Evolutionary conservation across 2,113 vertebrate species (phyloP).

Genomic region (Cromileptes altivelis): DNA sequence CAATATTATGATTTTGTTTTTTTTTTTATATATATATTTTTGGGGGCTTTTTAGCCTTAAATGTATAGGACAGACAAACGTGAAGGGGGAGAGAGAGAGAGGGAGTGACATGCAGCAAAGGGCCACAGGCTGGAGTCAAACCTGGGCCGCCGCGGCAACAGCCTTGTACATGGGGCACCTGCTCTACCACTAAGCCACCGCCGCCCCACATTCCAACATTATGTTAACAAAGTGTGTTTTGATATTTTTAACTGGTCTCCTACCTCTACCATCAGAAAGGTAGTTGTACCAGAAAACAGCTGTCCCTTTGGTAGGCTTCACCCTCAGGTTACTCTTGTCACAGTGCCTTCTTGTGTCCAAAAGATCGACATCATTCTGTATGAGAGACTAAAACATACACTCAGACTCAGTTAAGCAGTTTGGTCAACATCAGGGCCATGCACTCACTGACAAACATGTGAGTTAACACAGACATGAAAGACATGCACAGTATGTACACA

Average conservation of each 20-base stretch:
- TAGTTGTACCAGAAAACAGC: conserved; percentile 99
- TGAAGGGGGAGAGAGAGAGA: too few species aligned
- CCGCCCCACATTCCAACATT: background rate
- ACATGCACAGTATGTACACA: conserved; percentile 59
- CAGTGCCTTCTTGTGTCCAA: conserved; percentile 97
- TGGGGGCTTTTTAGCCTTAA: too few species aligned
- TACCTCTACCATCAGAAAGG: conserved; percentile 96
- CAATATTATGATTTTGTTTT: too few species aligned
- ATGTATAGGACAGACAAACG: too few species aligned
- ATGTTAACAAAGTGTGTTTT: background rate
- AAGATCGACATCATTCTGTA: conserved; percentile 95
- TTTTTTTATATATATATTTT: too few species aligned
- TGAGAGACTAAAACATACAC: conserved; percentile 89
- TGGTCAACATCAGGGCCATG: background rate
- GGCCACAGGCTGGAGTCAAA: too few species aligned
- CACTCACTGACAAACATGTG: conserved; percentile 54
- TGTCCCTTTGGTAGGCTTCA: conserved; percentile 94
- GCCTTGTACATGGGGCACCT: too few species aligned
- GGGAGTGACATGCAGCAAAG: too few species aligned
- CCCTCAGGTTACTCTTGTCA: conserved; percentile 94
- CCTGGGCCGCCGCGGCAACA: too few species aligned
- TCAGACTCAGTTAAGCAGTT: conserved; percentile 26
- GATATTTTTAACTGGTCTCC: background rate
- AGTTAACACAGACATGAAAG: conserved; percentile 52
- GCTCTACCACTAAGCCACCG: too few species aligned